These are phyloP conservation scores for Sarcophaga subvicina DNA, from an alignment of 2,888 invertebrate species.

Conservation along the genomic window DNA sequence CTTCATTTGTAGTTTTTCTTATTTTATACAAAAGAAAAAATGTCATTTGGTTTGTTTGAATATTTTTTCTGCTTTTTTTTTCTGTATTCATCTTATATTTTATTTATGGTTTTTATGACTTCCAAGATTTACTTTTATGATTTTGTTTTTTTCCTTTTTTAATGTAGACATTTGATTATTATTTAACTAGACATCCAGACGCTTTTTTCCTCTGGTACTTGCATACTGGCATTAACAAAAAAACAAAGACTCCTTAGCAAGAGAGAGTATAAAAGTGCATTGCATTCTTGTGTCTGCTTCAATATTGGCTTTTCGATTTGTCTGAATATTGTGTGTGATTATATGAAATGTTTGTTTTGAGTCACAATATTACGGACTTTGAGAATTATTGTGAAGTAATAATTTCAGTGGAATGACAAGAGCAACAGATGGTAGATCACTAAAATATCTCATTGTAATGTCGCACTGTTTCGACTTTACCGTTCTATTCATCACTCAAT, in stretches of 20 bases:
- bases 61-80: background rate
- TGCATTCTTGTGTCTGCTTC: slow-evolving; percentile 49
- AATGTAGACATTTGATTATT: slow-evolving; percentile 53
- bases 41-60: slow-evolving; percentile 45
- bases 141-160: slow-evolving; percentile 9
- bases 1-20: slow-evolving; percentile 28
- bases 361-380: background rate
- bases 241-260: slow-evolving; percentile 4
- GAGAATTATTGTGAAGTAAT: background rate
- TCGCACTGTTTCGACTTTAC: no score
- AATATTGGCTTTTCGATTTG: slow-evolving; percentile 34
- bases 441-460: no score
- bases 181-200: slow-evolving; percentile 65
- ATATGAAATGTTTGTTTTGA: slow-evolving; percentile 6
- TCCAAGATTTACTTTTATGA: slow-evolving; percentile 60
- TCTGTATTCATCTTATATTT: background rate
- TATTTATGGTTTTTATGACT: slow-evolving; percentile 48
- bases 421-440: no score
- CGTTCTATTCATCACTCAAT: no score
- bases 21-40: background rate
- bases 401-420: no score
- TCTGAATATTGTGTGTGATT: background rate
- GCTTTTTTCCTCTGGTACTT: slow-evolving; percentile 39
- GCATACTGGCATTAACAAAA: background rate
- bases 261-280: slow-evolving; percentile 17